Percentiles rank a stretch among this genome's conserved stretches.
phyloP scores from a whole-genome alignment of 2,888 invertebrate genomes.

The Parnassius mnemosyne region DNA sequence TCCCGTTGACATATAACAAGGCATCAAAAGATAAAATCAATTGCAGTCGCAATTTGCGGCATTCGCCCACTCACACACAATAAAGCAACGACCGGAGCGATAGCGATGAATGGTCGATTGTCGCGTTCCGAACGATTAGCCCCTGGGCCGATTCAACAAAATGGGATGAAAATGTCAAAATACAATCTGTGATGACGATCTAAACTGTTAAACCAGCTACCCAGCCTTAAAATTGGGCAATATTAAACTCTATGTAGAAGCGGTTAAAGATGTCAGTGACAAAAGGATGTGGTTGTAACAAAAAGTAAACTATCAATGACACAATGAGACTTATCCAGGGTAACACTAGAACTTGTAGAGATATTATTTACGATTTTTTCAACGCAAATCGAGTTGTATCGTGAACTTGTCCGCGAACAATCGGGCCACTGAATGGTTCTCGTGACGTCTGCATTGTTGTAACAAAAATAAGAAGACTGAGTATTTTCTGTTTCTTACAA shows the following conservation, averaged over 20 bases:
- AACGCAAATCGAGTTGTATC: conserved; percentile 42
- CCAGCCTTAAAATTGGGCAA: conserved; percentile 12
- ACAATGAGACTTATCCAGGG: conserved; percentile 53
- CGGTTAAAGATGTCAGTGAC: background rate
- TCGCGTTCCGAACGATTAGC: conserved; percentile 65
- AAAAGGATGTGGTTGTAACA: conserved; percentile 23
- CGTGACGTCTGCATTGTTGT: conserved; percentile 38
- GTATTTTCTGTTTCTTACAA: conserved; percentile 42
- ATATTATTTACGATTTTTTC: conserved; percentile 54
- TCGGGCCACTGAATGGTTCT: conserved; percentile 43
- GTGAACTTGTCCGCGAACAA: conserved; percentile 46
- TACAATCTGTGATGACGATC: conserved; percentile 69
- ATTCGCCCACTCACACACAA: conserved; percentile 34
- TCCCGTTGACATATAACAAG: conserved; percentile 19
- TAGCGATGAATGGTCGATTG: conserved; percentile 45
- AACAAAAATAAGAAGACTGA: conserved; percentile 44
- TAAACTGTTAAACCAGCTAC: conserved; percentile 36
- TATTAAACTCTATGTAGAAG: conserved; percentile 25
- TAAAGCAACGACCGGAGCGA: conserved; percentile 29
- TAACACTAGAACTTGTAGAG: conserved; percentile 72
- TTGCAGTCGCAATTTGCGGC: conserved; percentile 36
- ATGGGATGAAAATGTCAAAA: conserved; percentile 79
- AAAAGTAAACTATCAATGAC: conserved; percentile 35
- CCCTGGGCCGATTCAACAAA: conserved; percentile 58
- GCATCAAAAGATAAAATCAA: conserved; percentile 27